Evolutionary conservation across 2,113 vertebrate genomes (phyloP).

Genomic region (Xenotilapia caudafasciata): DNA sequence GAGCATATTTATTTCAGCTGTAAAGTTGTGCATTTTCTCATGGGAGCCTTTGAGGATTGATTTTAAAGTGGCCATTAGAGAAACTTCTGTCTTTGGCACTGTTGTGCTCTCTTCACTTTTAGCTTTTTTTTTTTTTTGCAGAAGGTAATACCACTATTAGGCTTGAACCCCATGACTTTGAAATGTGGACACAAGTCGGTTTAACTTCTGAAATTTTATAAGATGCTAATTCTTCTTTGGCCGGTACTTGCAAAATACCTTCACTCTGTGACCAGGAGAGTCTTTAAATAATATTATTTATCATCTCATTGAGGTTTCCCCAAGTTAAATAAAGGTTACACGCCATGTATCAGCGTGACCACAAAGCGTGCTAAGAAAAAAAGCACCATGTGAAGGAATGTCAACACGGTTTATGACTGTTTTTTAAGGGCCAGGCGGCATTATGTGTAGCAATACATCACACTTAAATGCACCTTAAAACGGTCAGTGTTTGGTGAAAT

Average conservation of each 20-base stretch:
- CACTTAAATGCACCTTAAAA: background rate
- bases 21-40: background rate
- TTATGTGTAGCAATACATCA: constrained; percentile 27
- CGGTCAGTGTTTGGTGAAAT: background rate
- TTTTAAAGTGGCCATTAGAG: background rate
- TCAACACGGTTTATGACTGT: constrained; percentile 22
- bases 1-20: background rate
- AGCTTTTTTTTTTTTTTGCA: background rate
- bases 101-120: background rate
- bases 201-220: background rate
- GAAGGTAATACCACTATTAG: background rate
- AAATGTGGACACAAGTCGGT: background rate
- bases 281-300: background rate
- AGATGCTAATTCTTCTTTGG: background rate
- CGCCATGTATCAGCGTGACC: background rate
- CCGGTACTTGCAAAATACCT: background rate
- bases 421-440: constrained; percentile 9
- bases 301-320: background rate
- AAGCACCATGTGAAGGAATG: background rate
- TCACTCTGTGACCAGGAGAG: background rate
- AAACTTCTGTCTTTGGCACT: background rate
- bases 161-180: background rate
- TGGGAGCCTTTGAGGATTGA: background rate
- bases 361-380: background rate
- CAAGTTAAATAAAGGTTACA: constrained; percentile 6